phyloP scores from a whole-genome alignment of 1,140 invertebrate genomes.

The Ephestia elutella region DNA sequence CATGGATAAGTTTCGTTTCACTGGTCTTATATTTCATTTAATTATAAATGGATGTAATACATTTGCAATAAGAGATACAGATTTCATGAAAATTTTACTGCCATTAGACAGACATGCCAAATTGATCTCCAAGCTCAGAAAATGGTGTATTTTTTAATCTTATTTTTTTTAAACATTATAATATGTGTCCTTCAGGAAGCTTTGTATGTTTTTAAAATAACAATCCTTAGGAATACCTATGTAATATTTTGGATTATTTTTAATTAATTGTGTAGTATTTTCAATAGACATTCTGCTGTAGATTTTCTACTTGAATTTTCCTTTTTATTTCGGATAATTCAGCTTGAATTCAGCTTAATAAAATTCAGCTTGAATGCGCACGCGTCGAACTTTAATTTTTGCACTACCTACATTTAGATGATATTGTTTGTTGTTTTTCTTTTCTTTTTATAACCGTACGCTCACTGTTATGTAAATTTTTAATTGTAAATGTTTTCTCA shows the following conservation, averaged over 20 bases:
- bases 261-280: slow-evolving; percentile 5
- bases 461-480: no score
- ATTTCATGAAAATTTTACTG: slow-evolving; percentile 24
- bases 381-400: no score
- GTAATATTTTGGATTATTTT: slow-evolving; percentile 15
- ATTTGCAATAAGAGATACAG: slow-evolving; percentile 22
- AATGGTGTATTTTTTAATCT: slow-evolving; percentile 21
- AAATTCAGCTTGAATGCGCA: no score
- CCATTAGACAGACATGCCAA: slow-evolving; percentile 13
- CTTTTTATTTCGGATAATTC: no score
- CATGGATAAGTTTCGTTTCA: slow-evolving; percentile 13
- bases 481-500: no score
- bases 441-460: no score
- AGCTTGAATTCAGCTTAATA: no score
- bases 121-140: slow-evolving; percentile 19
- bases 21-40: slow-evolving; percentile 6
- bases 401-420: no score
- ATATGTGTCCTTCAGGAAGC: slow-evolving; percentile 18
- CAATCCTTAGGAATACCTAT: slow-evolving; percentile 20
- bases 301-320: no score
- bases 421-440: no score
- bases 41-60: slow-evolving; percentile 20
- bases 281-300: background rate
- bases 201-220: slow-evolving; percentile 19
- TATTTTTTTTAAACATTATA: slow-evolving; percentile 27